Evolutionary conservation across 2,113 vertebrate species (phyloP).

Genomic region (Vimba vimba): DNA sequence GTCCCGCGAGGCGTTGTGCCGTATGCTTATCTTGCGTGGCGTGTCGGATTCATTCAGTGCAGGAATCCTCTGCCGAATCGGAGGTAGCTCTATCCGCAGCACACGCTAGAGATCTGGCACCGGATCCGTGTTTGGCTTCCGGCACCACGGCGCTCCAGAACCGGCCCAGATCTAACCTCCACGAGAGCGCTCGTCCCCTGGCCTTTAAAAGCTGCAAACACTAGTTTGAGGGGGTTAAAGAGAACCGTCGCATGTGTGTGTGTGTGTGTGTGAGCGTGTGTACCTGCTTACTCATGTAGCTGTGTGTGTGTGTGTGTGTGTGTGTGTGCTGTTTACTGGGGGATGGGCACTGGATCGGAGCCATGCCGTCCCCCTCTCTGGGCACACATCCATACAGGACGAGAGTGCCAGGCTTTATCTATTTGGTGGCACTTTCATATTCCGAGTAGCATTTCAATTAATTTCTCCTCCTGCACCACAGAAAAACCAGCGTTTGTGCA

Average conservation of each 20-base stretch:
- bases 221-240: constrained; percentile 44
- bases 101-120: constrained; percentile 24
- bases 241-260: not conserved
- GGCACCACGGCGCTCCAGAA: not conserved
- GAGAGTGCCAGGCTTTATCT: constrained; percentile 72
- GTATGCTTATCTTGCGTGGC: constrained; percentile 53
- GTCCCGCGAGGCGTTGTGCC: not conserved
- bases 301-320: constrained; percentile 13
- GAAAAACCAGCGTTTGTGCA: constrained; percentile 1
- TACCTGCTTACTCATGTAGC: constrained; percentile 35
- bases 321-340: constrained; percentile 54
- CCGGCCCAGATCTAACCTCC: constrained; percentile 29
- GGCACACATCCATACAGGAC: constrained; percentile 74
- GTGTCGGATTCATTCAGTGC: constrained; percentile 54
- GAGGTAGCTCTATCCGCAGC: constrained; percentile 1
- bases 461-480: constrained; percentile 66
- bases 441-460: constrained; percentile 75
- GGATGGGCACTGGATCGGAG: constrained; percentile 69
- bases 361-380: constrained; percentile 73
- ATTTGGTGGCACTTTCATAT: constrained; percentile 60
- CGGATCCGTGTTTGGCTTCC: not conserved
- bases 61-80: not conserved
- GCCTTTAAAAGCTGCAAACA: constrained; percentile 56
- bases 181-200: constrained; percentile 38
- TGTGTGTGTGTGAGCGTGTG: constrained; percentile 18